These are phyloP conservation scores for Pseudomyrmex dendroicus DNA, from an alignment of 1,140 invertebrate species.

Conservation along the genomic window DNA sequence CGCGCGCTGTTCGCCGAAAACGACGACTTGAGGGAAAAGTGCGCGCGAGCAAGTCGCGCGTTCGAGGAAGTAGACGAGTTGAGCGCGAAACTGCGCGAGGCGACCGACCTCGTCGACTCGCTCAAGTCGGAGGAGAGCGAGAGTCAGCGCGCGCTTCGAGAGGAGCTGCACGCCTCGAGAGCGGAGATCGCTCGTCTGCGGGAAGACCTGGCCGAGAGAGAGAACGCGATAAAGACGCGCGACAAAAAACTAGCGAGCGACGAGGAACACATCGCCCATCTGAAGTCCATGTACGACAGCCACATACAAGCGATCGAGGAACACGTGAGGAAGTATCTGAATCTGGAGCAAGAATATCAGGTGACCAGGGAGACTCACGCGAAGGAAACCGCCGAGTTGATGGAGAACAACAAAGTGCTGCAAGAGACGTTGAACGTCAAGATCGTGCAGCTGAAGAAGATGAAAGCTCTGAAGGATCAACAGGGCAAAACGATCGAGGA, in stretches of 20 bases:
- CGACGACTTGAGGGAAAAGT: conserved; percentile 32
- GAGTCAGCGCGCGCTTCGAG: conserved; percentile 26
- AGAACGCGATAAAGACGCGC: conserved; percentile 57
- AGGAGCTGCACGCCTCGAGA: conserved; percentile 50
- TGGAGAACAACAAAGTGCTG: conserved; percentile 62
- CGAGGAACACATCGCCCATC: conserved; percentile 37
- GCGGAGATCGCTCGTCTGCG: conserved; percentile 54
- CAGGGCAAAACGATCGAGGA: conserved; percentile 75
- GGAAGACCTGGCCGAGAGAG: conserved; percentile 47
- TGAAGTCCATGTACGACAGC: conserved; percentile 60
- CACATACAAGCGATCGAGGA: conserved; percentile 61
- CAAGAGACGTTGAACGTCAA: conserved; percentile 63
- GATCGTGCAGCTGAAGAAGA: conserved; percentile 65
- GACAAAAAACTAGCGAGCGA: conserved; percentile 41
- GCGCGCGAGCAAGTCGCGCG: not conserved
- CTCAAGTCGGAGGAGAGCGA: conserved; percentile 64
- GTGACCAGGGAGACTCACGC: conserved; percentile 51
- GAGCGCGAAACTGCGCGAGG: conserved; percentile 54
- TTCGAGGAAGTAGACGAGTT: conserved; percentile 50
- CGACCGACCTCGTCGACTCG: conserved; percentile 39
- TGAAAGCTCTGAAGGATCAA: conserved; percentile 70
- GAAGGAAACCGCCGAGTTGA: conserved; percentile 68
- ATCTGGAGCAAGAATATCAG: conserved; percentile 58
- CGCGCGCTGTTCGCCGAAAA: conserved; percentile 46
- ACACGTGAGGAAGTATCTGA: conserved; percentile 46